Base-by-base conservation (phyloP, 2,113 vertebrate genomes). In the Chiloscyllium plagiosum region DNA sequence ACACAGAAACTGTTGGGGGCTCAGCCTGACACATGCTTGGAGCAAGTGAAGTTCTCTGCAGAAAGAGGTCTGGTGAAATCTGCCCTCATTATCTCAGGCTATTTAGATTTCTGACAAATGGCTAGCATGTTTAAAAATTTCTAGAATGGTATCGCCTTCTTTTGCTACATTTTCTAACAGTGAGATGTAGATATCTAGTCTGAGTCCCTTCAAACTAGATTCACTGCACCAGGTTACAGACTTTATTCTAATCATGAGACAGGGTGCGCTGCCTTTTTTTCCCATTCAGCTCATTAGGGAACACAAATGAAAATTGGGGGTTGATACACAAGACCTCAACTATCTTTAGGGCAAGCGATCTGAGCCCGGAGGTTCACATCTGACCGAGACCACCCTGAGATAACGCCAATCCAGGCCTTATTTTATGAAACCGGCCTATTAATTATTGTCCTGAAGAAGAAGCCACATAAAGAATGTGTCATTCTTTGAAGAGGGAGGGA, bases 361-460 rank as follows among this genome's bases (percentile, higher is more conserved):
- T 72, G 94, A 95, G 66, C 68, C 94, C 37, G 24, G 52, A 95
- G 68, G 68, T 52, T 70, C 52, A 52, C 24, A 37, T 50, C 69
- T 72, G 89, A 68, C 94, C 24, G 29, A 95, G 94, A 95, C 94
- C 94, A 95, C 98, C 98, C 98, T 97, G 97, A 98, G 98, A 98
- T 98, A 98, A 99, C 98, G 98, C 98, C 98, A 97, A 98, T 98
- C 99, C 98, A 98, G 98, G 98, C 98, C 98, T 98, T 98, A 98
- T 98, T 98, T 99, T 98, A 99, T 98, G 98, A 99, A 98, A 97
- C 97, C 96, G 98, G 98, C 98, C 98, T 99, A 99, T 99, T 99
- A 99, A 99, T 99, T 99, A 99, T 99, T 99, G 98, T 98, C 97
- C 98, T 99, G 98, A 98, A 98, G 98, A 98, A 98, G 97, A 97